Evolutionary conservation across 2,888 invertebrate species (phyloP).

Genomic region (Pediacus dermestoides): DNA sequence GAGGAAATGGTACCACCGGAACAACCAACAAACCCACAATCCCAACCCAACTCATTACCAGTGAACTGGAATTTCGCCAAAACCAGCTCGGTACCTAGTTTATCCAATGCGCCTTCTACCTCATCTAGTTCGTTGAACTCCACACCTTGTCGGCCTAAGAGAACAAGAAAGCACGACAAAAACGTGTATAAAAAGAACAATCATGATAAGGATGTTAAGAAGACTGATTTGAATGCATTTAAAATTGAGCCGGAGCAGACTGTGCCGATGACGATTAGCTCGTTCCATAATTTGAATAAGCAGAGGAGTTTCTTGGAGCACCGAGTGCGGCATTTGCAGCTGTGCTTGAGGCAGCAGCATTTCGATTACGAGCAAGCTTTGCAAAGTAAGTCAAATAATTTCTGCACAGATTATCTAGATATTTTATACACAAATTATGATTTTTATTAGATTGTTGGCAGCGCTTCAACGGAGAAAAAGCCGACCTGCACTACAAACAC

Average conservation of each 20-base stretch:
- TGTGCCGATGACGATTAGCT: slow-evolving; percentile 38
- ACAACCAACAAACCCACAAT: slow-evolving; percentile 10
- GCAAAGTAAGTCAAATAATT: slow-evolving; percentile 54
- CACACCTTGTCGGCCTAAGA: slow-evolving; percentile 44
- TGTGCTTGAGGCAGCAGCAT: slow-evolving; percentile 61
- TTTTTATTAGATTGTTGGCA: slow-evolving; percentile 53
- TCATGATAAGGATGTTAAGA: slow-evolving; percentile 29
- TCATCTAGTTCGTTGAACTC: slow-evolving; percentile 34
- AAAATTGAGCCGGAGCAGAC: slow-evolving; percentile 31
- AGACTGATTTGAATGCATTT: slow-evolving; percentile 23
- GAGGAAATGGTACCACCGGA: slow-evolving; percentile 39
- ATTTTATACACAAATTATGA: slow-evolving; percentile 8
- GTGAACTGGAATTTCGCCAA: slow-evolving; percentile 27
- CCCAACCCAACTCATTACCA: slow-evolving; percentile 25
- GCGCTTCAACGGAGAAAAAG: slow-evolving; percentile 56
- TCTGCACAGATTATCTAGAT: background rate
- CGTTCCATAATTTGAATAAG: slow-evolving; percentile 42
- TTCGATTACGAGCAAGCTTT: slow-evolving; percentile 58
- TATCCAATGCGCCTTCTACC: slow-evolving; percentile 35
- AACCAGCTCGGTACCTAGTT: background rate
- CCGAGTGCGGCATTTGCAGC: slow-evolving; percentile 60
- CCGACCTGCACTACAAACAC: slow-evolving; percentile 53
- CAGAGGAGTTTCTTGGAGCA: slow-evolving; percentile 55
- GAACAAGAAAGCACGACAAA: slow-evolving; percentile 46
- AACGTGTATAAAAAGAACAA: slow-evolving; percentile 40